Evolutionary conservation across 2,888 invertebrate genomes (phyloP).

Genomic region (Bombylius major): DNA sequence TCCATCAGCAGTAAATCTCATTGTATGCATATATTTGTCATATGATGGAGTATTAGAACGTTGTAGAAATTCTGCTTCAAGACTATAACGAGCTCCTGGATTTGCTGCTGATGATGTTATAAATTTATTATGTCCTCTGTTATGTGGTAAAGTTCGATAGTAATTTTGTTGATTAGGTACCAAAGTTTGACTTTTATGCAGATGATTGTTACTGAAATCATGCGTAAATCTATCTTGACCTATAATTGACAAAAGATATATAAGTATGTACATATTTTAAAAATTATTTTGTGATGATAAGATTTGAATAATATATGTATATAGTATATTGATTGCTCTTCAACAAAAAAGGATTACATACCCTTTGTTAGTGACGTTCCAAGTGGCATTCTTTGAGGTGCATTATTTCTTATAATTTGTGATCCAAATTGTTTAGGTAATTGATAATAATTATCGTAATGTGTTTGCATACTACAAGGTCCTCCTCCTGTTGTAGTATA

Average conservation of each 20-base stretch:
- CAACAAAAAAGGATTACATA: constrained; percentile 11
- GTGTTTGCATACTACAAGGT: constrained; percentile 23
- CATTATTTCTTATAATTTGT: constrained; percentile 34
- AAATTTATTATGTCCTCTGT: constrained; percentile 41
- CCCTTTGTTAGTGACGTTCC: constrained; percentile 41
- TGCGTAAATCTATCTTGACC: constrained; percentile 64
- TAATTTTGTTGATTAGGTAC: constrained; percentile 36
- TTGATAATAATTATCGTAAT: constrained; percentile 33
- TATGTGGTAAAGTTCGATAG: constrained; percentile 68
- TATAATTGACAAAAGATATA: constrained; percentile 51
- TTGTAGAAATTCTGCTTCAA: constrained; percentile 53
- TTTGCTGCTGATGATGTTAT: constrained; percentile 40
- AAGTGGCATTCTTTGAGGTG: constrained; percentile 36
- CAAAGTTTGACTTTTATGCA: constrained; percentile 22
- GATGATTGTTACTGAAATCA: constrained; percentile 34
- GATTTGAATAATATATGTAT: neutral
- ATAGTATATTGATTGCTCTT: too few relatives aligned
- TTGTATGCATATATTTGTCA: constrained; percentile 43
- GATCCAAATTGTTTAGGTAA: constrained; percentile 43
- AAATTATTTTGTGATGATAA: constrained; percentile 41
- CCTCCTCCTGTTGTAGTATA: constrained; percentile 21
- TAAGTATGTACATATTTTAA: constrained; percentile 44
- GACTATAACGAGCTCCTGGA: constrained; percentile 44
- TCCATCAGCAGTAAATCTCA: constrained; percentile 68
- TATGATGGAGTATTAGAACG: constrained; percentile 39